Evolutionary conservation across 2,888 invertebrate species (phyloP).

Genomic region (Sialis fuliginosa): DNA sequence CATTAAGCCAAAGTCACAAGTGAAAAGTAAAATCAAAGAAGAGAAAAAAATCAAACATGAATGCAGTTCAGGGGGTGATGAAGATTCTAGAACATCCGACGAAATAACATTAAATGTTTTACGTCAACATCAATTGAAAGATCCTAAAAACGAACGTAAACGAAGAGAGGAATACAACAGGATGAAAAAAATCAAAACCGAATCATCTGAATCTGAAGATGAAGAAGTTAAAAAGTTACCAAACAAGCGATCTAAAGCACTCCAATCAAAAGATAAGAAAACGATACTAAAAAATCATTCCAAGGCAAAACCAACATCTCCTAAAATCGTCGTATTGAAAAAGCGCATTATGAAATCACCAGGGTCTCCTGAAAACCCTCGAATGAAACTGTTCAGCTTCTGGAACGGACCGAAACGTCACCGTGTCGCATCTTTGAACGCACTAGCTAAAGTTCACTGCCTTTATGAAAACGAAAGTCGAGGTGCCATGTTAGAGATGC

Average conservation of each 20-base stretch:
- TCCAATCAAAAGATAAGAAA: neutral
- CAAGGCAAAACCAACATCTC: neutral
- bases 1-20: no score
- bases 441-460: constrained; percentile 78
- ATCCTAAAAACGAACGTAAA: constrained; percentile 11
- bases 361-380: constrained; percentile 9
- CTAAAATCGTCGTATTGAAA: constrained; percentile 8
- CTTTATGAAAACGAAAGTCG: constrained; percentile 77
- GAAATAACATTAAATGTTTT: constrained; percentile 12
- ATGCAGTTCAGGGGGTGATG: neutral
- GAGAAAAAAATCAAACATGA: constrained; percentile 11
- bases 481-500: constrained; percentile 38
- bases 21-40: constrained; percentile 13
- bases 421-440: constrained; percentile 77
- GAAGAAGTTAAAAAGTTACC: neutral
- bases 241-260: neutral
- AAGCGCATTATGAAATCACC: constrained; percentile 9
- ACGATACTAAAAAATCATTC: neutral
- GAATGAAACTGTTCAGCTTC: constrained; percentile 45
- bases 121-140: constrained; percentile 7
- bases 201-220: neutral
- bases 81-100: constrained; percentile 13
- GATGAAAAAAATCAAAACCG: constrained; percentile 7
- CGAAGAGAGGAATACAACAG: constrained; percentile 14
- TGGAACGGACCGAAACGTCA: constrained; percentile 67